Evolutionary conservation across 64 coral and sea anemone species (phyloP), one percentile per base, ranked within the genome.

Genomic region (Platygyra sinensis): DNA sequence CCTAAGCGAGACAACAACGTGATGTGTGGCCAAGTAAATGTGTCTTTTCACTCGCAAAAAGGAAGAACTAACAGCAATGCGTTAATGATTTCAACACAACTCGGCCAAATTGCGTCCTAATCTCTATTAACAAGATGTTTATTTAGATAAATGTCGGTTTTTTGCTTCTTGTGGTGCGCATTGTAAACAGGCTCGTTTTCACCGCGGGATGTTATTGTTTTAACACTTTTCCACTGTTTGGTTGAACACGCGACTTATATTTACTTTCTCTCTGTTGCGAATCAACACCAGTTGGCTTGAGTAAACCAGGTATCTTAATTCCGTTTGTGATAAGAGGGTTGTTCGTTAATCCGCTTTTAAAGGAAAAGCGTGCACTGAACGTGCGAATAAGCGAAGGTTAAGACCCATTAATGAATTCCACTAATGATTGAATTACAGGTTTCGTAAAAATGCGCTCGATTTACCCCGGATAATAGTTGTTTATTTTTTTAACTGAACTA

Each of bases 101-200:
- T 85, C 39, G 12, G 67, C 39, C 81, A 85, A 81, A 67, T 72
- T 67, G 62, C 63, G 31, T 71, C 24, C 63, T 85, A 71, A 85
- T 85, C 81, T 69, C 81, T 72, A 72, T 85, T 85, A 85, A 85
- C 63, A 29, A 85, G 81, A 85, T 85, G 71, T 71, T 85, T 85
- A 85, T 72, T 72, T 63, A 50, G 81, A 85, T 85, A 85, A 85
- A 85, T 10, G 62, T 16, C 36, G 19, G 42, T 67, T 85, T 85
- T 85, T 63, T n/a, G 81, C 81, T 85, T 62, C 36, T 85, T 69
- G 12, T 72, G 63, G 62, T 51, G 81, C 2, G 11, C 63, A 85
- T 85, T 85, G 81, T 85, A 85, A 85, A 85, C 81, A 85, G 10
- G 36, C 81, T 85, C 72, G 81, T 85, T 85, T 85, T 85, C 81